Evolutionary conservation across 2,113 vertebrate species (phyloP).

Genomic region (Apodemus speciosus): DNA sequence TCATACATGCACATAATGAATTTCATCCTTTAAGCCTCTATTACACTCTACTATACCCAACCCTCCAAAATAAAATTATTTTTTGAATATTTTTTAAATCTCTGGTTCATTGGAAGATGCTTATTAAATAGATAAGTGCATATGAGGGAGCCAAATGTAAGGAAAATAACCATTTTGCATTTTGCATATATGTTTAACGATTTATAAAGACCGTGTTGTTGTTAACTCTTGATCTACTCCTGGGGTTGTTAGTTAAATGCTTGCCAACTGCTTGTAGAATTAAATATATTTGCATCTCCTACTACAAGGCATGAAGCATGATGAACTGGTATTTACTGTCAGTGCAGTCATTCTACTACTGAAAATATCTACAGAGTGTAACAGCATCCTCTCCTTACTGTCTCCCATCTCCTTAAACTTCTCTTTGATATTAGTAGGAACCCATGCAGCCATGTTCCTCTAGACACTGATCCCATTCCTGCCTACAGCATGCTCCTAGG

Average conservation of each 20-base stretch:
- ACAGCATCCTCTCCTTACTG: not conserved
- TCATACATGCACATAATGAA: not conserved
- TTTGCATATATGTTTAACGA: not conserved
- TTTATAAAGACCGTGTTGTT: not conserved
- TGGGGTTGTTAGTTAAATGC: not conserved
- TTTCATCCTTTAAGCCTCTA: not conserved
- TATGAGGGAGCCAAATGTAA: not conserved
- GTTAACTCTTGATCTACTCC: not conserved
- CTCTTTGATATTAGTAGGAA: not conserved
- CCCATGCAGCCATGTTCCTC: not conserved
- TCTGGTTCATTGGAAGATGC: not conserved
- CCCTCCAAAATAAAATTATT: not conserved
- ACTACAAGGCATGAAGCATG: not conserved
- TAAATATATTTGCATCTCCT: conserved; percentile 12
- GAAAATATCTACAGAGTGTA: not conserved
- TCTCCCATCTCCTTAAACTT: conserved; percentile 10
- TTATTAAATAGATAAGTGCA: not conserved
- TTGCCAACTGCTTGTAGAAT: not conserved
- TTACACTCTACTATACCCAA: not conserved
- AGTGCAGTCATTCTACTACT: not conserved
- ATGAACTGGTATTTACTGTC: not conserved
- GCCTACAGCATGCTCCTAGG: not conserved
- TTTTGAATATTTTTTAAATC: not conserved
- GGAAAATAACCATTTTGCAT: not conserved
- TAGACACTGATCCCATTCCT: not conserved